Base-by-base conservation (phyloP, 2,113 vertebrate genomes). In the Zosterops borbonicus region DNA sequence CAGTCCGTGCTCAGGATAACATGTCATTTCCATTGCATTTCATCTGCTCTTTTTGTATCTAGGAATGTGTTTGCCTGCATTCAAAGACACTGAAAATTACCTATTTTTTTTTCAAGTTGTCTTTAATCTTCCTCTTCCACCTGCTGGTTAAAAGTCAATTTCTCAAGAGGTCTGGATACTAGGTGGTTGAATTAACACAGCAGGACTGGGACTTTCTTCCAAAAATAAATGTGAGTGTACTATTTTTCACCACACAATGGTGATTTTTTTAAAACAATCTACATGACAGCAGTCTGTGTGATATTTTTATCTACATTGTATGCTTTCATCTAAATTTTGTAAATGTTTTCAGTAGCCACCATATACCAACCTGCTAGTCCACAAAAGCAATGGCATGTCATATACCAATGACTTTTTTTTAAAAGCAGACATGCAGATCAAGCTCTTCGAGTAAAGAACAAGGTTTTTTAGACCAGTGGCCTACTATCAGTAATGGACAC, bases 101-200 rank as follows among this genome's bases (percentile, higher is more conserved):
- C 24, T 46, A 24, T 24, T 84, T 93, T 82, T 90, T 89, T 80
- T 39, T 12, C 60, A 68, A 59, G 20, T 70, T 77, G 82, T 81
- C 79, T 59, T 77, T 90, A 65, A 81, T 88, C 79, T 87, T 90
- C 60, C 49, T 62, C n/a, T 78, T 92, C 55, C 52, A 64, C 71
- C 74, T 85, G 65, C 74, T 79, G 83, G 83, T 84, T 73, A 92
- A 90, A 87, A 95, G 92, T 95, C 84, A 91, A 74, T 93, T 88
- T 93, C 73, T 90, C 80, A 90, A 92, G 83, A 84, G 37, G 9
- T 49, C 53, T 81, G 41, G 37, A 91, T 25, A 3, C 56, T 56
- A 85, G 65, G 35, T 37, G 46, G 67, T 56, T 91, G 63, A 92
- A 95, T 91, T 91, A 94, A 80, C 64, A 18, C 83, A 93, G 83